Conservation (phyloP, 2,888 invertebrate genomes). For the Pantelozetes paolii region DNA sequence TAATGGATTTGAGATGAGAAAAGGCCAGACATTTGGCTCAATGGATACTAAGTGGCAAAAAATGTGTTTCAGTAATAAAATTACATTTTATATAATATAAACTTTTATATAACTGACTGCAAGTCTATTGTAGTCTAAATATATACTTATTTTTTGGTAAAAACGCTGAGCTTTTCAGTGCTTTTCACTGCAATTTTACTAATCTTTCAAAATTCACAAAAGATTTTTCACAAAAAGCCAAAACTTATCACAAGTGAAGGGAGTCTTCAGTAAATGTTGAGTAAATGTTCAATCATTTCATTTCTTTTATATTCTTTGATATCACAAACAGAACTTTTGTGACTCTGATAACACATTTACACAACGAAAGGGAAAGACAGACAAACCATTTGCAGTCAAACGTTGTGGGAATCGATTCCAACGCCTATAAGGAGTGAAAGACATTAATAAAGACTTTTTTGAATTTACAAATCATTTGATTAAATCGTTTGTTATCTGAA, state of each 20-base stretch:
- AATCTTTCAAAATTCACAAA: constrained; percentile 29
- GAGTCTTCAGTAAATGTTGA: not conserved
- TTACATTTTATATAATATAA: not conserved
- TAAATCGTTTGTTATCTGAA: too few relatives aligned
- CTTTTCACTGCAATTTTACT: too few relatives aligned
- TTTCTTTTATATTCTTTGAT: constrained; percentile 26
- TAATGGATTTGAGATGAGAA: not conserved
- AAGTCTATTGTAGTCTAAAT: not conserved
- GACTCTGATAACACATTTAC: constrained; percentile 1
- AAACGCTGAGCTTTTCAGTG: constrained; percentile 19
- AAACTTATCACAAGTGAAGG: constrained; percentile 14
- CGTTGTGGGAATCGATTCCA: not conserved
- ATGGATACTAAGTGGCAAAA: not conserved
- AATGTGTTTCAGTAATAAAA: constrained; percentile 1
- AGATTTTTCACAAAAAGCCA: constrained; percentile 12
- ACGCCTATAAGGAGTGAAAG: constrained; percentile 1
- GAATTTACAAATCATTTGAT: too few relatives aligned
- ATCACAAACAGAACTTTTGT: constrained; percentile 31
- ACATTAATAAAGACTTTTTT: constrained; percentile 28
- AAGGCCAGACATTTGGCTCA: not conserved
- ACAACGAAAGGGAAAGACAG: not conserved
- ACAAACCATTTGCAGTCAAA: not conserved
- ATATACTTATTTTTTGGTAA: not conserved
- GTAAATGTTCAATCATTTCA: constrained; percentile 24
- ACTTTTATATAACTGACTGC: not conserved